phyloP scores from a whole-genome alignment of 2,113 vertebrate species.

The Crotalus helleri region DNA sequence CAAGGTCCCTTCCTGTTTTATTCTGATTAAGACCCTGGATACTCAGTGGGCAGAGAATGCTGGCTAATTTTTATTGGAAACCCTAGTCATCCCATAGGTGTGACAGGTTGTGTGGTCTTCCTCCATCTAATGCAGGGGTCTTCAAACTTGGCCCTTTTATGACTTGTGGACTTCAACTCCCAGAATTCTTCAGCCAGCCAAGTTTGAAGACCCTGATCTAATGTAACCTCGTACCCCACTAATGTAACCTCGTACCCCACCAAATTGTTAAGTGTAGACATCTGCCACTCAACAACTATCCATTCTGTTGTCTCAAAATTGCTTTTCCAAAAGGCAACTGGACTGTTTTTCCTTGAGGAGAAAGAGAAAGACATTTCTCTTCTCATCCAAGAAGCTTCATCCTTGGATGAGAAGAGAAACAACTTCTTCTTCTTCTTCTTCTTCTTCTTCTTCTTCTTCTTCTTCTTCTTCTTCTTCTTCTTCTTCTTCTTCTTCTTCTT shows the following conservation, averaged over 20 bases:
- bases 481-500: too few species aligned
- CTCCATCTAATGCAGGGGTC: neutral
- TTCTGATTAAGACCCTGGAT: neutral
- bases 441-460: too few species aligned
- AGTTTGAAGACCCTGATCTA: neutral
- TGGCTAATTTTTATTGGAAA: neutral
- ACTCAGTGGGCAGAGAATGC: neutral
- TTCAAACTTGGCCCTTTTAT: too few species aligned
- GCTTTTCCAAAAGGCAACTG: too few species aligned
- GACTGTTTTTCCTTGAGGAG: neutral
- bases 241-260: neutral
- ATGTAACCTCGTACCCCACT: neutral
- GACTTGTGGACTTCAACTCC: too few species aligned
- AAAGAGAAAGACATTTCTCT: neutral
- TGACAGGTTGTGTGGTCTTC: neutral
- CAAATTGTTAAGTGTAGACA: neutral
- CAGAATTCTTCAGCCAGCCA: too few species aligned
- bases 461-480: too few species aligned
- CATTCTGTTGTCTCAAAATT: neutral
- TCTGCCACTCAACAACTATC: neutral
- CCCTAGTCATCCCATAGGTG: neutral
- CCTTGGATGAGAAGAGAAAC: too few species aligned
- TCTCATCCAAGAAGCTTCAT: neutral
- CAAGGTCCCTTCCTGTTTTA: too few species aligned
- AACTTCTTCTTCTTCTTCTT: too few species aligned